Evolutionary conservation across 1,140 invertebrate genomes (phyloP).

Genomic region (Pseudomyrmex dendroicus): DNA sequence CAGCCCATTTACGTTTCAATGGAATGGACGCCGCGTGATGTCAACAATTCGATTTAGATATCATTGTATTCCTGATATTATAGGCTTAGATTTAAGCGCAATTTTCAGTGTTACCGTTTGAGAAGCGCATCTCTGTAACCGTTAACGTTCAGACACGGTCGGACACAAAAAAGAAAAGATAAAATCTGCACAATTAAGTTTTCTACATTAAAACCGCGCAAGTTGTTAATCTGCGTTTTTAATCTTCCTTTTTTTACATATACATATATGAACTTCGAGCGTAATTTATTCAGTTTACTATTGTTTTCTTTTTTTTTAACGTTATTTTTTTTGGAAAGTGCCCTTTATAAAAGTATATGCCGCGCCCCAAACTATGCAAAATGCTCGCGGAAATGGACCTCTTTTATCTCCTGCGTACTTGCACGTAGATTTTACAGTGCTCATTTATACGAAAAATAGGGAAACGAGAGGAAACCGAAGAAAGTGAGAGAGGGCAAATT

Average conservation of each 20-base stretch:
- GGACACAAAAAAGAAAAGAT: not conserved
- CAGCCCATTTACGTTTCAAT: conserved; percentile 77
- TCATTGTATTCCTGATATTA: conserved; percentile 76
- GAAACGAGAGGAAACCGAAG: not conserved
- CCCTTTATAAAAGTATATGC: not conserved
- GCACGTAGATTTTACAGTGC: conserved; percentile 33
- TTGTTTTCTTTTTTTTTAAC: too few relatives aligned
- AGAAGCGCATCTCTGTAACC: not conserved
- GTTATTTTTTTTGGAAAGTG: not conserved
- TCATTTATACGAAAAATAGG: conserved; percentile 54
- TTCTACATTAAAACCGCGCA: not conserved
- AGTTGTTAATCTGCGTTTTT: not conserved
- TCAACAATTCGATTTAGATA: conserved; percentile 83
- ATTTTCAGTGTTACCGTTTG: not conserved
- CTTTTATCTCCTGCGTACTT: conserved; percentile 26
- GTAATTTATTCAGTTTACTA: not conserved
- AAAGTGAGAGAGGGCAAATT: conserved; percentile 36
- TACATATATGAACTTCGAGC: not conserved
- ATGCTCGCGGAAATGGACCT: not conserved
- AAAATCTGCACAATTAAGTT: not conserved
- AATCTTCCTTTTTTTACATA: not conserved
- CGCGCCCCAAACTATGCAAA: not conserved
- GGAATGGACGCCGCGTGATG: conserved; percentile 80
- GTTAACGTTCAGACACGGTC: not conserved
- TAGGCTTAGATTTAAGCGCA: not conserved